Conservation (phyloP, 2,797 vertebrate genomes). For the Sebastes trivittatus region DNA sequence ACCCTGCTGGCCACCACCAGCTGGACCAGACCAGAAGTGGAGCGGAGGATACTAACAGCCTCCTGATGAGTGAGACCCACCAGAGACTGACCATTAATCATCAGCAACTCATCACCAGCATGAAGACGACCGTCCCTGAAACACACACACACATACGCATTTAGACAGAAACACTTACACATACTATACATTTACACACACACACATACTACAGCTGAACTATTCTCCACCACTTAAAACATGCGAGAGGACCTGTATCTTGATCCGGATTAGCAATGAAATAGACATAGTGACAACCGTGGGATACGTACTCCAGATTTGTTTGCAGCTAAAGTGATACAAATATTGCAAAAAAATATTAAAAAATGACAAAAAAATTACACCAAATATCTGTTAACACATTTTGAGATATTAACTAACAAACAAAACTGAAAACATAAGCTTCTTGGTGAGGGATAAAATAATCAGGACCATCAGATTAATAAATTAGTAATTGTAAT, state of each 20-base stretch:
- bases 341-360: background rate
- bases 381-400: background rate
- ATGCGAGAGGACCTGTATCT: background rate
- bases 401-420: background rate
- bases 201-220: background rate
- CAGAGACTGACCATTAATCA: conserved; percentile 94
- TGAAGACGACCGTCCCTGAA: conserved; percentile 93
- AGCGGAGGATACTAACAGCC: conserved; percentile 90
- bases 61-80: conserved; percentile 96
- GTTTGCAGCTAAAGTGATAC: background rate
- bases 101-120: conserved; percentile 92
- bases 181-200: background rate
- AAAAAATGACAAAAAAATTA: background rate
- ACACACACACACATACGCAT: conserved; percentile 13
- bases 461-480: background rate
- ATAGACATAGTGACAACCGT: background rate
- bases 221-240: background rate
- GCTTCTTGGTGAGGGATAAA: background rate
- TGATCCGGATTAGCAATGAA: background rate
- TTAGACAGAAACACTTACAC: background rate
- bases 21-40: conserved; percentile 89
- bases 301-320: background rate
- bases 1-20: conserved; percentile 95
- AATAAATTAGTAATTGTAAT: background rate
- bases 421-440: background rate